These are phyloP conservation scores for Hucho hucho DNA, from an alignment of 2,113 vertebrate species.

Conservation along the genomic window DNA sequence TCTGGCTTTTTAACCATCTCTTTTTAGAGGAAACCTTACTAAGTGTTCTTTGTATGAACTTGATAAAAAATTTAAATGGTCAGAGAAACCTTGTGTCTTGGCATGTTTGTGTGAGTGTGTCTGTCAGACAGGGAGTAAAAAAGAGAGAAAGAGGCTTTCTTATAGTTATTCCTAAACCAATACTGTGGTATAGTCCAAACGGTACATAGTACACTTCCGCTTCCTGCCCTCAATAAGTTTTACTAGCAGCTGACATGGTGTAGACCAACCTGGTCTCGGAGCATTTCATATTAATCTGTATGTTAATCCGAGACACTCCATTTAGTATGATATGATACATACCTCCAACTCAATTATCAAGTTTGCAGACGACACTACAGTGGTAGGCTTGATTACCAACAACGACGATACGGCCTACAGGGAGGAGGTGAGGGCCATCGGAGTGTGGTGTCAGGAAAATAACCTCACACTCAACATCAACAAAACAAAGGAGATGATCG, in stretches of 20 bases:
- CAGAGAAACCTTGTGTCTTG: constrained; percentile 19
- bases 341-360: too few species aligned
- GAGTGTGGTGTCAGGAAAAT: too few species aligned
- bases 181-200: constrained; percentile 33
- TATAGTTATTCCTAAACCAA: constrained; percentile 24
- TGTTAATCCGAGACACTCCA: too few species aligned
- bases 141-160: not conserved
- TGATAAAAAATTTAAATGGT: constrained; percentile 51
- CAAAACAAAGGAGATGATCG: too few species aligned
- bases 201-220: constrained; percentile 55
- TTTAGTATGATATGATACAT: too few species aligned
- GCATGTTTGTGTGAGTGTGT: not conserved
- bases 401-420: too few species aligned
- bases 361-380: too few species aligned
- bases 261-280: not conserved
- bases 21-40: constrained; percentile 45
- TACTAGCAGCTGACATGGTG: constrained; percentile 60
- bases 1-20: constrained; percentile 44
- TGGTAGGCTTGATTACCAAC: too few species aligned
- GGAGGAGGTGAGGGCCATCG: too few species aligned
- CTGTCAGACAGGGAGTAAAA: not conserved
- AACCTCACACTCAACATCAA: too few species aligned
- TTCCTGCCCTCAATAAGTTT: constrained; percentile 45
- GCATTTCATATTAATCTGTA: too few species aligned
- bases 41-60: constrained; percentile 57